phyloP scores from a whole-genome alignment of 2,797 vertebrate genomes.

The Capromys pilorides region DNA sequence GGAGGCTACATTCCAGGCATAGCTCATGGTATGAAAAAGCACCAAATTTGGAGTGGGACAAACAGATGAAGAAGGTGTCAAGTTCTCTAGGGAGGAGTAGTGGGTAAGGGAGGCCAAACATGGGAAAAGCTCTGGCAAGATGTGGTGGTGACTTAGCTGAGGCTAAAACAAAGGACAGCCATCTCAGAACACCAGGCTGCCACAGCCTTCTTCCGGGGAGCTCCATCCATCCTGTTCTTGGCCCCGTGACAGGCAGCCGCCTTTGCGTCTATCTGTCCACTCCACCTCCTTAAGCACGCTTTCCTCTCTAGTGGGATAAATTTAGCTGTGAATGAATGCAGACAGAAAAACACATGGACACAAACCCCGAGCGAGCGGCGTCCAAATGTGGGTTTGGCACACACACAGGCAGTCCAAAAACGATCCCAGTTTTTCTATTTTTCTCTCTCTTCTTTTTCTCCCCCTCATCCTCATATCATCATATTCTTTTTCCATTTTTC shows the following conservation, averaged over 20 bases:
- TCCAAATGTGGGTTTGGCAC: slow-evolving; percentile 63
- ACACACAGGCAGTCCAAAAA: slow-evolving; percentile 20
- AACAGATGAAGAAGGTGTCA: slow-evolving; percentile 81
- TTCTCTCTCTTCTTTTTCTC: slow-evolving; percentile 9
- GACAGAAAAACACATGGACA: slow-evolving; percentile 57
- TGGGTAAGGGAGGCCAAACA: slow-evolving; percentile 47
- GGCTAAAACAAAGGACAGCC: slow-evolving; percentile 42
- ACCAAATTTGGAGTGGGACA: slow-evolving; percentile 80
- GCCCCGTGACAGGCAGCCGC: slow-evolving; percentile 47
- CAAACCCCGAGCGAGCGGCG: slow-evolving; percentile 60
- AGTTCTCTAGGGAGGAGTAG: slow-evolving; percentile 73
- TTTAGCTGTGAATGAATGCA: slow-evolving; percentile 75
- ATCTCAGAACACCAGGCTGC: neutral
- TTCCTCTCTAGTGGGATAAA: slow-evolving; percentile 67
- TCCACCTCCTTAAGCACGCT: slow-evolving; percentile 52
- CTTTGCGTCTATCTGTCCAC: slow-evolving; percentile 38
- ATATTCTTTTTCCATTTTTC: neutral
- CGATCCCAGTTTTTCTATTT: slow-evolving; percentile 42
- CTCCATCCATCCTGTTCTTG: neutral
- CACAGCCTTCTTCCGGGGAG: slow-evolving; percentile 4
- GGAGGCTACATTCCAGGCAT: slow-evolving; percentile 79
- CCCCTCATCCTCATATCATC: neutral
- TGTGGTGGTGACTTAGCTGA: slow-evolving; percentile 32
- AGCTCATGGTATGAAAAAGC: slow-evolving; percentile 75
- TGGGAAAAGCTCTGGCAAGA: slow-evolving; percentile 35